A percentile compares a stretch with the other conserved stretches of the same genome.
These are phyloP conservation scores for Apantesis nais DNA, from an alignment of 2,888 invertebrate species.

Conservation along the genomic window DNA sequence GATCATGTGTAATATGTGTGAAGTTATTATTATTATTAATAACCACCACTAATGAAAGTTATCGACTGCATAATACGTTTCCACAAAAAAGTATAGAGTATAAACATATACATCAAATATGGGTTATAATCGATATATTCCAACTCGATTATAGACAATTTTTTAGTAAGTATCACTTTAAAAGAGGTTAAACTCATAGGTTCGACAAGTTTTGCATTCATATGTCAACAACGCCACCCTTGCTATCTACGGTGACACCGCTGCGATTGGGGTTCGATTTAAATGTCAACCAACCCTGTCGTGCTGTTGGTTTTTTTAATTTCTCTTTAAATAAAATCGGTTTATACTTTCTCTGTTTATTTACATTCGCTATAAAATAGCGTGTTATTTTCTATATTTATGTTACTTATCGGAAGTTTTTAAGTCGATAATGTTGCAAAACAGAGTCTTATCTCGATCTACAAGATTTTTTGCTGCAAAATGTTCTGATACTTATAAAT, in stretches of 20 bases:
- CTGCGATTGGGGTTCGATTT: conserved; percentile 22
- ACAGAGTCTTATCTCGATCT: not conserved
- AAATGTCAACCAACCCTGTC: conserved; percentile 43
- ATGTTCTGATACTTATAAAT: not conserved
- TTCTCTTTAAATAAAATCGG: conserved; percentile 35
- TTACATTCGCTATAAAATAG: conserved; percentile 12
- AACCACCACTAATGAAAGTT: too few relatives aligned
- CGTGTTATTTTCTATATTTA: not conserved
- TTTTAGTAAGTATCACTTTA: not conserved
- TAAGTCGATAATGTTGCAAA: not conserved
- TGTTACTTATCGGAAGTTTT: not conserved
- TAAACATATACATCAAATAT: not conserved
- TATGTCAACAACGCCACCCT: conserved; percentile 6
- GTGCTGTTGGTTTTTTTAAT: conserved; percentile 32
- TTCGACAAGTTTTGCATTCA: not conserved
- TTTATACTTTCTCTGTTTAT: conserved; percentile 26
- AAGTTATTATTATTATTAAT: too few relatives aligned
- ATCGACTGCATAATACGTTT: too few relatives aligned
- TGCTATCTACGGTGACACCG: conserved; percentile 16
- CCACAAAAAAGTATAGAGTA: too few relatives aligned
- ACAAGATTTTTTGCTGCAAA: not conserved
- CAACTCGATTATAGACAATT: not conserved
- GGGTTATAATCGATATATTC: not conserved
- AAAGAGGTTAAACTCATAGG: not conserved
- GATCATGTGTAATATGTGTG: too few relatives aligned